phyloP scores from a whole-genome alignment of 2,797 vertebrate species.

The Cheirogaleus major region DNA sequence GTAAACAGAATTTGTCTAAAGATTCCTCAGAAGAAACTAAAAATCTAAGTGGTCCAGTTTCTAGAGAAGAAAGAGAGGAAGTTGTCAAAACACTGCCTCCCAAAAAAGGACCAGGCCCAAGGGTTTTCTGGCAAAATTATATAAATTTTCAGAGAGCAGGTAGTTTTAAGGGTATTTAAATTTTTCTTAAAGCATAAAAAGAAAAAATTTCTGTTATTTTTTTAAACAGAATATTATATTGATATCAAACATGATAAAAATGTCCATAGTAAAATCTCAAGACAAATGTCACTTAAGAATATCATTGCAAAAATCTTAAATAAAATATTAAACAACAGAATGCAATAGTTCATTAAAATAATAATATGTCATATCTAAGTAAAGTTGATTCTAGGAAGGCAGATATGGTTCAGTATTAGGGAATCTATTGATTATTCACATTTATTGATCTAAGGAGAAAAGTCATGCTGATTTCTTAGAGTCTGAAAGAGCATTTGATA shows the following conservation, averaged over 20 bases:
- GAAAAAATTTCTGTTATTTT: slow-evolving; percentile 27
- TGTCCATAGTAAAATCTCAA: slow-evolving; percentile 15
- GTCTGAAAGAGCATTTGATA: background rate
- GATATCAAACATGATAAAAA: slow-evolving; percentile 12
- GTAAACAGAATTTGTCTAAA: background rate
- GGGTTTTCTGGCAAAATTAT: background rate
- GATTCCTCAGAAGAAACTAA: background rate
- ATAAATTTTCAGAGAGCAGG: background rate
- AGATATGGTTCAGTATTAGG: background rate
- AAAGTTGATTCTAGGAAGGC: slow-evolving; percentile 37
- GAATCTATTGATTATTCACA: slow-evolving; percentile 5
- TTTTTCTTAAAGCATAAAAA: background rate
- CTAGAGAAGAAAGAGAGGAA: background rate
- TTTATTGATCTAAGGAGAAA: slow-evolving; percentile 7
- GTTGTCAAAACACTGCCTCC: background rate
- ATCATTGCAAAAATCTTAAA: slow-evolving; percentile 29
- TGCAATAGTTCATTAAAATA: background rate
- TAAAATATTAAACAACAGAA: slow-evolving; percentile 57
- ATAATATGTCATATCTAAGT: background rate
- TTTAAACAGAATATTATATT: background rate
- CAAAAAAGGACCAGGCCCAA: background rate
- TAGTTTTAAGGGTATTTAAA: background rate
- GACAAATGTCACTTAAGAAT: slow-evolving; percentile 8
- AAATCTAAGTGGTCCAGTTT: background rate
- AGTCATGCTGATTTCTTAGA: background rate